Evolutionary conservation across 2,113 vertebrate genomes (phyloP), one percentile per base, ranked within the genome.

Genomic region (Collichthys lucidus): DNA sequence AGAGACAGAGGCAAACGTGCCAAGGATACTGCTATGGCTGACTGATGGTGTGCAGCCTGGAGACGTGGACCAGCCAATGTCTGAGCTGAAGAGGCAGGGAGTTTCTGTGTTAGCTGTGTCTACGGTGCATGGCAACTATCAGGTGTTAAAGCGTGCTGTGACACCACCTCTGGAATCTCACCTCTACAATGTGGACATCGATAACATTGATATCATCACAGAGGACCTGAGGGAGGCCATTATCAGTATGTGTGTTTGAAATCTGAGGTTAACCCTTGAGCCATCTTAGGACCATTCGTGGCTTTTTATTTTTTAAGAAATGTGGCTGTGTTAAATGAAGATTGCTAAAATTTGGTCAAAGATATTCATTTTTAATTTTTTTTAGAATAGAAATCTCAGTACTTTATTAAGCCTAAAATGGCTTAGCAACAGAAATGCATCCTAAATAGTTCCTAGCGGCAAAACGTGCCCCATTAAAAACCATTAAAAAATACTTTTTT

Each of bases 1-100:
- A 0, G 60, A 84, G 17, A 73, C 47, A 0, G 92, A 94, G 11
- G 70, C 82, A 0, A 89, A 85, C 0, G 94, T 96, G 16, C 96
- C 96, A 76, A 97, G 96, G 87, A 93, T 98, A 0, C 84, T 98
- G 88, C 92, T 99, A 56, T 99, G 98, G 98, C 92, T 99, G 87
- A 98, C 97, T 0, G 98, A 99, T 0, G 98, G 97, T 0, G 95
- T 95, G 80, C 94, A 96, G 86, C 96, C 94, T 0, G 97, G 97
- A 14, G 92, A 95, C 1, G 92, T 98, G 81, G 96, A 95, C 0
- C 67, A 88, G 79, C 94, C 94, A 11, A 96, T 96, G 95, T 93
- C 87, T 62, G 92, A 92, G 44, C 94, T 99, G 60, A 97, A 96
- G 80, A 94, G 93, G 20, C 87, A 78, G 72, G 97, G 97, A 0